Evolutionary conservation across 2,113 vertebrate genomes (phyloP), one percentile per base, ranked within the genome.

Genomic region (Brachyhypopomus gauderio): DNA sequence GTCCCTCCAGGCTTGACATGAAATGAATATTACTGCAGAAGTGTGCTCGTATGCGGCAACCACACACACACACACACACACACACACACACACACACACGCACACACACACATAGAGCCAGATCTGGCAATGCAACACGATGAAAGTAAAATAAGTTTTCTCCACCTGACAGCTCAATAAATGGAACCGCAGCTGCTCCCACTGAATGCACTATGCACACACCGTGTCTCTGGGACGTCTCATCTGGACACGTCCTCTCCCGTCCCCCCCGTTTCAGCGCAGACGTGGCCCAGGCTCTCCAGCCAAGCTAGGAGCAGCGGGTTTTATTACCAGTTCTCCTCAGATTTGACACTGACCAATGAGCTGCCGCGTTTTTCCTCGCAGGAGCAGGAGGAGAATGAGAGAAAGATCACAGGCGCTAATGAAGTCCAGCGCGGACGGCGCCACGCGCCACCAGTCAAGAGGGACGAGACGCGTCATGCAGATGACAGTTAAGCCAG

Each of bases 391-490:
- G 3, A 19, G 36, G 9, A 56, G 30, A 56, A 41, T 56, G 55
- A n/a, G 48, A 69, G 3, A 2, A 36, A 38, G 17, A 67, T 27
- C 16, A 19, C 16, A 19, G 3, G 2, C 34, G 5, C 63, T 17
- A 45, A 52, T 67, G 25, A 78, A 69, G 48, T 58, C 30, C 20
- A 55, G 62, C 9, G 17, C n/a, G 45, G 60, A 8, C 14, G 9
- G 4, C 3, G 41, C 66, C 20, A 14, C 16, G 30, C 30, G 73
- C 23, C 5, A 16, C 45, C 66, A 72, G 73, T 73, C 22, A 73
- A 23, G 34, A 20, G 56, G 9, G 55, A 67, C 75, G 66, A 22
- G 67, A 55, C 48, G 20, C 69, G 72, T 81, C 70, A 62, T 38
- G 52, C 48, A 73, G 16, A 71, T n/a, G 16, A 62, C 63, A 79